These are phyloP conservation scores for Myotis findleyi DNA, from an alignment of 2,797 vertebrate species.

Conservation along the genomic window DNA sequence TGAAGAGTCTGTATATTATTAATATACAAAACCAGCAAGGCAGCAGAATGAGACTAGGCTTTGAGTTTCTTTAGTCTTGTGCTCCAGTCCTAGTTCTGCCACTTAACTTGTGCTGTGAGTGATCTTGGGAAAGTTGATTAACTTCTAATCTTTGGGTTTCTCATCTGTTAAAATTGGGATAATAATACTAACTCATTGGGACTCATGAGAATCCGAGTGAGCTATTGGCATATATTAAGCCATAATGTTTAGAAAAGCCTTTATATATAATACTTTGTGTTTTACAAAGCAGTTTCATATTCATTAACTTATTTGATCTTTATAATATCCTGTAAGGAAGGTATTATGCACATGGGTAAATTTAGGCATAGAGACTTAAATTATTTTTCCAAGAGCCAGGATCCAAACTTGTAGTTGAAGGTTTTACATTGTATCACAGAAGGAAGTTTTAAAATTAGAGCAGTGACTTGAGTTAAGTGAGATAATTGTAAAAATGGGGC, in stretches of 20 bases:
- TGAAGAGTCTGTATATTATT: background rate
- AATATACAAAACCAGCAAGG: background rate
- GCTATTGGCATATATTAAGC: background rate
- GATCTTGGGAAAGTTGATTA: conserved; percentile 21
- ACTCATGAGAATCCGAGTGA: conserved; percentile 12
- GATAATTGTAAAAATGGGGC: conserved; percentile 44
- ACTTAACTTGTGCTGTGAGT: background rate
- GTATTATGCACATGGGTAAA: background rate
- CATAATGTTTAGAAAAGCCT: conserved; percentile 20
- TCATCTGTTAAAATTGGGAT: conserved; percentile 45
- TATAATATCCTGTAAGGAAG: background rate
- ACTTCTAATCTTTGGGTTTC: conserved; percentile 35
- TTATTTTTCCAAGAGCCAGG: conserved; percentile 7
- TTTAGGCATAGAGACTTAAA: conserved; percentile 49
- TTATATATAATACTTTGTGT: conserved; percentile 21
- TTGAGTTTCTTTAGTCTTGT: conserved; percentile 56
- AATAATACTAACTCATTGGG: conserved; percentile 2
- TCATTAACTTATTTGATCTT: conserved; percentile 54
- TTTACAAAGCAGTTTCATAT: conserved; percentile 53
- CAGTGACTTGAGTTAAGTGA: conserved; percentile 41
- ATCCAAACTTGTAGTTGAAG: conserved; percentile 5
- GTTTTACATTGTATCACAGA: conserved; percentile 40
- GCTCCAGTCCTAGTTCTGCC: background rate
- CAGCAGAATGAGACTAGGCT: background rate
- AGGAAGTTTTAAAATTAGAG: conserved; percentile 56